These are phyloP conservation scores for Acanthornis magna DNA, from an alignment of 2,797 vertebrate genomes.

Conservation along the genomic window DNA sequence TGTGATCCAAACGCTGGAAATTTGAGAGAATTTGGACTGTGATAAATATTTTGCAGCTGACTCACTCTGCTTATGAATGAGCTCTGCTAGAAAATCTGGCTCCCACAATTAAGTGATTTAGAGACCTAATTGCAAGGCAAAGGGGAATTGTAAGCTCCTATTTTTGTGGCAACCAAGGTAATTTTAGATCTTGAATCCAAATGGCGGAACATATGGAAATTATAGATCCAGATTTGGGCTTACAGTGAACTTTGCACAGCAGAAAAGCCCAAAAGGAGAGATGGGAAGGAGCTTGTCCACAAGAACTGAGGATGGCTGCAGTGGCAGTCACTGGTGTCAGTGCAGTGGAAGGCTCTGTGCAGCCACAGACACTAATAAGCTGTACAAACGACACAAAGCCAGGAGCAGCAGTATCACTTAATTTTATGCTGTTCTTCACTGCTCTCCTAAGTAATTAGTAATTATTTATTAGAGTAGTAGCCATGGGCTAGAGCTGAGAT, in stretches of 20 bases:
- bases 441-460: not conserved
- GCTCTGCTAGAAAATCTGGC: constrained; percentile 40
- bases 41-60: constrained; percentile 63
- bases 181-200: constrained; percentile 36
- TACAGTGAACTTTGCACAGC: not conserved
- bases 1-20: constrained; percentile 33
- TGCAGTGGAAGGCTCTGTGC: not conserved
- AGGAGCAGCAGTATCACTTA: not conserved
- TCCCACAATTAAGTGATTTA: constrained; percentile 36
- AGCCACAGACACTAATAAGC: not conserved
- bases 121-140: constrained; percentile 55
- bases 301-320: not conserved
- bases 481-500: not conserved
- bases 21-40: constrained; percentile 25
- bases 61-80: constrained; percentile 42
- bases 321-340: not conserved
- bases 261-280: not conserved
- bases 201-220: not conserved
- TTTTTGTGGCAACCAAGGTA: constrained; percentile 38
- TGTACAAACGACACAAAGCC: not conserved
- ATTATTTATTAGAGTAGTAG: not conserved
- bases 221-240: not conserved
- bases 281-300: not conserved
- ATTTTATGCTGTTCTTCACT: not conserved
- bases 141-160: constrained; percentile 42